phyloP scores from a whole-genome alignment of 2,113 vertebrate genomes.

The Eudyptes chrysolophus region DNA sequence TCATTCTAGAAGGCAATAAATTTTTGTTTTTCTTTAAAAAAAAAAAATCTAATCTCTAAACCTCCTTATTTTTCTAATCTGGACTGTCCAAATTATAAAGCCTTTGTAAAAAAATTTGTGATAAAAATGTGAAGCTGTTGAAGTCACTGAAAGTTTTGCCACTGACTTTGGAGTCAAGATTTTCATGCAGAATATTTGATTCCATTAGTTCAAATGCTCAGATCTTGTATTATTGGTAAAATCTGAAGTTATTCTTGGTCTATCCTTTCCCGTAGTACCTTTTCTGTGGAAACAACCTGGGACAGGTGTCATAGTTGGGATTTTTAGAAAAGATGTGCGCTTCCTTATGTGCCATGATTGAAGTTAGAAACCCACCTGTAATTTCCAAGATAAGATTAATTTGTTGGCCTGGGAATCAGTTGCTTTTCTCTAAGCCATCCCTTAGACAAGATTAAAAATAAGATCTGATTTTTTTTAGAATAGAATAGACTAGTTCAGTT shows the following conservation, averaged over 20 bases:
- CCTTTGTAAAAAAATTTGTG: background rate
- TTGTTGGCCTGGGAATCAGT: background rate
- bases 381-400: background rate
- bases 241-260: background rate
- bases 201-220: background rate
- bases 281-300: background rate
- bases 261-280: background rate
- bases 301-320: background rate
- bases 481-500: background rate
- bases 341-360: background rate
- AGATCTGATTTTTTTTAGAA: background rate
- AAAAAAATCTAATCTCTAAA: background rate
- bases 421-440: background rate
- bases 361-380: background rate
- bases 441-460: background rate
- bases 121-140: background rate
- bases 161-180: background rate
- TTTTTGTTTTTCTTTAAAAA: background rate
- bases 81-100: background rate
- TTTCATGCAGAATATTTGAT: background rate
- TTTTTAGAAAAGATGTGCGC: background rate
- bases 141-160: background rate
- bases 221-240: background rate
- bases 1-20: background rate
- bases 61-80: background rate